phyloP scores from a whole-genome alignment of 2,888 invertebrate species.

The Tinea semifulvella region DNA sequence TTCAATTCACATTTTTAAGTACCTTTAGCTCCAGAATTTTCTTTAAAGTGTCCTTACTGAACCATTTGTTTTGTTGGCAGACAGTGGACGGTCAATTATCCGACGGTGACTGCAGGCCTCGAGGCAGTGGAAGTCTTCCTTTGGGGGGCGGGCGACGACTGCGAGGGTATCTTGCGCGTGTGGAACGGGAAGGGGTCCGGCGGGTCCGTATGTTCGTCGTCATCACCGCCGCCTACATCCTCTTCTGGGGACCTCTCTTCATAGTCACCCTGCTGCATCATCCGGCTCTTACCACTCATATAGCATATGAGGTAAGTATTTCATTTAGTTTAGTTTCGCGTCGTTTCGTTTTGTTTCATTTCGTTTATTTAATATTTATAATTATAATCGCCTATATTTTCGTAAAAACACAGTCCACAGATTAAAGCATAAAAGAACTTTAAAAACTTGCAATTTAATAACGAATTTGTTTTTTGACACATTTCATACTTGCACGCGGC shows the following conservation, averaged over 20 bases:
- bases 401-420: no score
- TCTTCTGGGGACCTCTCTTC: constrained; percentile 93
- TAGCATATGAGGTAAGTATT: constrained; percentile 76
- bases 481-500: constrained; percentile 89
- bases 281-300: constrained; percentile 74
- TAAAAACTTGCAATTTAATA: no score
- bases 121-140: constrained; percentile 43
- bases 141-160: constrained; percentile 78
- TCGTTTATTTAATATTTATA: no score
- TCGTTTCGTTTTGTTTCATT: no score
- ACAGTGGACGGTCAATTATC: constrained; percentile 52
- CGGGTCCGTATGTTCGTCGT: constrained; percentile 87
- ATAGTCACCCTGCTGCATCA: constrained; percentile 84
- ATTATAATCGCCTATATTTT: no score
- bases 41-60: neutral
- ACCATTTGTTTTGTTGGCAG: constrained; percentile 27
- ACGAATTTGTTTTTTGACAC: no score
- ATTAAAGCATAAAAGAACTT: no score
- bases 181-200: constrained; percentile 83
- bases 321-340: no score
- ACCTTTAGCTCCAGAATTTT: no score
- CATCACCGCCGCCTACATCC: constrained; percentile 83
- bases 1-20: no score
- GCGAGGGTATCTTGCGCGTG: constrained; percentile 78
- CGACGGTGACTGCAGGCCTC: constrained; percentile 40